Conservation (phyloP, 2,797 vertebrate species). For the Cirrhinus mrigala region DNA sequence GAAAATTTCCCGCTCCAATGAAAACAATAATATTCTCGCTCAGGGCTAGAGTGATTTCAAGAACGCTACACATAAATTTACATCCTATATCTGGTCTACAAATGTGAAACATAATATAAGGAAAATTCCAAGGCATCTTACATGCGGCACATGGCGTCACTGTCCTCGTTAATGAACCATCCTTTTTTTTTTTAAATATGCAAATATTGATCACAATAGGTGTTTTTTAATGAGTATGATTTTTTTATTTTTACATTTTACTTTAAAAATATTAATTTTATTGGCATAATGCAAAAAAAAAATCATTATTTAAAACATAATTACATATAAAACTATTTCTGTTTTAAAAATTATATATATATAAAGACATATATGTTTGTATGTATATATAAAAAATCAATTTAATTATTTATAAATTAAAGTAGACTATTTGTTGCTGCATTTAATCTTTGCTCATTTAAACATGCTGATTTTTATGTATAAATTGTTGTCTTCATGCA, state of each 20-base stretch:
- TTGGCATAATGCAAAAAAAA: not conserved
- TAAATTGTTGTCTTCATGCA: not conserved
- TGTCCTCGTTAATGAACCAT: not conserved
- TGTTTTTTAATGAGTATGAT: not conserved
- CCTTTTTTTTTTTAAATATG: not conserved
- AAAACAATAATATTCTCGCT: conserved; percentile 51
- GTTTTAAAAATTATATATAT: no score
- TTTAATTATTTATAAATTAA: not conserved
- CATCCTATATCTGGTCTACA: conserved; percentile 31
- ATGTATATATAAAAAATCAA: no score
- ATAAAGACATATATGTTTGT: no score
- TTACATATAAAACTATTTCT: no score
- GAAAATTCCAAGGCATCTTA: not conserved
- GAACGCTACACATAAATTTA: conserved; percentile 49
- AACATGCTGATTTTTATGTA: not conserved
- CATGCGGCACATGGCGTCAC: not conserved
- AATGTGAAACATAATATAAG: conserved; percentile 24
- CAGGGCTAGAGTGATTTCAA: conserved; percentile 40
- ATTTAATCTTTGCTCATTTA: not conserved
- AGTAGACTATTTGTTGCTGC: not conserved
- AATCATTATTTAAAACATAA: not conserved
- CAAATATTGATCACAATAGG: not conserved
- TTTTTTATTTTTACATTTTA: no score
- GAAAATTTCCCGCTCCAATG: conserved; percentile 36
- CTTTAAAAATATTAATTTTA: not conserved